phyloP scores from a whole-genome alignment of 2,888 invertebrate species.

The Drosophila subsilvestris region DNA sequence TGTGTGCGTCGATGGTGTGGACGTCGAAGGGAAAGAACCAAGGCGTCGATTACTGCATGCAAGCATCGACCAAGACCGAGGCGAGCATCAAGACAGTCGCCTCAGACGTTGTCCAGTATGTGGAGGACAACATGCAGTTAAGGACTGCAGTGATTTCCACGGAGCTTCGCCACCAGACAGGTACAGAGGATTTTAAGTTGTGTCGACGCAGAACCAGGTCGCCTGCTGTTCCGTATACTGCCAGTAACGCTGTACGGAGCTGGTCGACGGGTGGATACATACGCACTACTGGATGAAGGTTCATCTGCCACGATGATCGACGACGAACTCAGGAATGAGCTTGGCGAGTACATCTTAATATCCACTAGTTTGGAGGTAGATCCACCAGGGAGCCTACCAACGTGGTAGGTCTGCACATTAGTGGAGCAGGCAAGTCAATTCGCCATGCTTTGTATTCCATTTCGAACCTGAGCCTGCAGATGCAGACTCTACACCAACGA shows the following conservation, averaged over 20 bases:
- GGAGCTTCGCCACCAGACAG: background rate
- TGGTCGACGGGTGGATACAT: background rate
- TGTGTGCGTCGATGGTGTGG: no score
- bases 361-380: background rate
- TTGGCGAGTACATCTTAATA: background rate
- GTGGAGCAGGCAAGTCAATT: background rate
- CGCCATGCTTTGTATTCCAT: background rate
- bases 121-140: constrained; percentile 12
- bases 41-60: background rate
- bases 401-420: no score
- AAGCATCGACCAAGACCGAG: constrained; percentile 6
- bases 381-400: background rate
- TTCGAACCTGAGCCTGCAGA: background rate
- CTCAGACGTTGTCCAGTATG: constrained; percentile 15
- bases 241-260: constrained; percentile 23
- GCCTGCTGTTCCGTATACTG: constrained; percentile 26
- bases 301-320: no score
- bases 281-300: background rate
- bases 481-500: background rate
- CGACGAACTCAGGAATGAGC: no score
- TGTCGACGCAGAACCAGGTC: background rate
- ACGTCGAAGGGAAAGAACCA: background rate
- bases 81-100: background rate
- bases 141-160: constrained; percentile 11
- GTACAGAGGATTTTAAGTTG: constrained; percentile 9